Conservation (phyloP, 2,113 vertebrate genomes). For the Polyodon spathula region DNA sequence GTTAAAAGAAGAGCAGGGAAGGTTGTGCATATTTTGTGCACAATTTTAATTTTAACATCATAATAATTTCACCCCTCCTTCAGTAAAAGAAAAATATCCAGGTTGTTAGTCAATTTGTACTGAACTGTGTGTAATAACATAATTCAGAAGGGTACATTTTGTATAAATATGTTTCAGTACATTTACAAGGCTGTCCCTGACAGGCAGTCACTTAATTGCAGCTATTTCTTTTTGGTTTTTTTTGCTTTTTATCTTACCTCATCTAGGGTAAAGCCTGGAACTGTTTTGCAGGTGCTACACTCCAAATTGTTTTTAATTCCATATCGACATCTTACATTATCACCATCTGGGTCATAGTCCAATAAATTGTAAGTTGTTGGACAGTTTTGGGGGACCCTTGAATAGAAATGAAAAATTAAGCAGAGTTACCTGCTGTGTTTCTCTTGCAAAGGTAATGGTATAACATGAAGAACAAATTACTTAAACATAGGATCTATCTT, state of each 20-base stretch:
- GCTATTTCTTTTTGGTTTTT: background rate
- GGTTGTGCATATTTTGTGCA: no score
- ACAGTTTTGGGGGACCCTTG: constrained; percentile 19
- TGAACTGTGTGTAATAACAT: no score
- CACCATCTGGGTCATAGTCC: constrained; percentile 19
- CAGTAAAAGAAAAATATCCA: no score
- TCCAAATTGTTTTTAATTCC: constrained; percentile 6
- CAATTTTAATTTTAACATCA: no score
- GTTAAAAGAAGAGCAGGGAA: no score
- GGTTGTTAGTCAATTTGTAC: no score
- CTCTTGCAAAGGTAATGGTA: background rate
- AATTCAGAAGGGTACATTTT: no score
- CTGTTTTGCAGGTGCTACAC: background rate
- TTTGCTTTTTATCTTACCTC: background rate
- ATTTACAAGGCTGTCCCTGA: no score
- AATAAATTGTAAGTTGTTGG: constrained; percentile 14
- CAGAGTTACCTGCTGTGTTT: background rate
- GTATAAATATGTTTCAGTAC: no score
- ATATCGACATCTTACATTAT: constrained; percentile 14
- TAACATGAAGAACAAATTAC: background rate
- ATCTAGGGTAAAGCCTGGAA: background rate
- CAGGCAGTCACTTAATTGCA: no score
- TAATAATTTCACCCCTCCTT: no score
- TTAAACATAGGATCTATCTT: background rate
- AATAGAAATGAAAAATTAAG: background rate